These are phyloP conservation scores for Dynastes tityus DNA, from an alignment of 2,888 invertebrate genomes.

Conservation along the genomic window DNA sequence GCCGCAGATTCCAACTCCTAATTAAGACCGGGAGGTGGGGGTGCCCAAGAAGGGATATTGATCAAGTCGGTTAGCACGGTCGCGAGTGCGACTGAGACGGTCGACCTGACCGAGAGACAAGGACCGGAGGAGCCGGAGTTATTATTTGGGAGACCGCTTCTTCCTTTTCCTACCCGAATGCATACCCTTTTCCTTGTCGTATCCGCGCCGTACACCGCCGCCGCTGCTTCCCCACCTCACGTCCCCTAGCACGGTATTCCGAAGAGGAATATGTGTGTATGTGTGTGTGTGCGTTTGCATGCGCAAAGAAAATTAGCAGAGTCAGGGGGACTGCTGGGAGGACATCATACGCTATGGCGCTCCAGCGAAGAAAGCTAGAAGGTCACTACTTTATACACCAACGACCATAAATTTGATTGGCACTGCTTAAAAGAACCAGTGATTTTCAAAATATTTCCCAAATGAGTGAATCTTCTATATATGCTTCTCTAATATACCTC, in stretches of 20 bases:
- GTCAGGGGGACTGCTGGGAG: constrained; percentile 47
- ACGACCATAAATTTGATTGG: too few species aligned
- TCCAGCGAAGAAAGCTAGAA: constrained; percentile 46
- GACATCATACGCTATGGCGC: constrained; percentile 14
- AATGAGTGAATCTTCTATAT: too few species aligned
- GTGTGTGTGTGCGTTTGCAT: constrained; percentile 62
- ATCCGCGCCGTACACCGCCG: constrained; percentile 55
- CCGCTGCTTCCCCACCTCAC: constrained; percentile 2
- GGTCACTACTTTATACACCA: constrained; percentile 14
- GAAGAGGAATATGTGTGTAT: constrained; percentile 61
- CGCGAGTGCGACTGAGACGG: constrained; percentile 62
- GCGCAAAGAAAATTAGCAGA: constrained; percentile 64
- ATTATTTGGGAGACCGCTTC: constrained; percentile 70
- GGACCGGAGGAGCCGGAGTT: constrained; percentile 64
- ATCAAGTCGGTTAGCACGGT: constrained; percentile 66
- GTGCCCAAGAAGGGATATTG: constrained; percentile 70
- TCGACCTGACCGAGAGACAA: constrained; percentile 58
- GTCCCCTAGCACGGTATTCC: constrained; percentile 62
- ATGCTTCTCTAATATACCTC: too few species aligned
- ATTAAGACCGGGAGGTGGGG: constrained; percentile 82
- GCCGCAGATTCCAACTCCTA: constrained; percentile 89
- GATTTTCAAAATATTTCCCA: too few species aligned
- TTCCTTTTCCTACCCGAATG: constrained; percentile 40
- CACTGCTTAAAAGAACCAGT: too few species aligned
- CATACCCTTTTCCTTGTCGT: constrained; percentile 45